Evolutionary conservation across 2,888 invertebrate genomes (phyloP), one percentile per base, ranked within the genome.

Genomic region (Lydus trimaculatus): DNA sequence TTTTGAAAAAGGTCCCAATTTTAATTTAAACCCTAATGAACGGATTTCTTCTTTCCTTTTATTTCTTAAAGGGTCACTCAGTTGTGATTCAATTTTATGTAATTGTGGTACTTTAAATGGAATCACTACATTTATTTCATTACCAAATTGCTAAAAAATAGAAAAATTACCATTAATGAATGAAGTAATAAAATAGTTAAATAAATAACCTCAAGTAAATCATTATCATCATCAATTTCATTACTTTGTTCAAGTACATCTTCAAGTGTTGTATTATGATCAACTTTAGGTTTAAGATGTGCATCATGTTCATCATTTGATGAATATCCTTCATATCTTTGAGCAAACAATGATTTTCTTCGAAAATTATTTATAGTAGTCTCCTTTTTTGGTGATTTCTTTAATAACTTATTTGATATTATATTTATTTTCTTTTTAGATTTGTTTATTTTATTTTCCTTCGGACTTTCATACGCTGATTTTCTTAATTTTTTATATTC

Each of bases 1-100:
- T 67, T 75, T 69, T 25, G 65, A 69, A 56, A 64, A 76, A 9
- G 69, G 39, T 8, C 76, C 76, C 2, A 11, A 52, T 31, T 63
- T 63, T 11, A 66, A 17, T 5, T 31, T 17, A 17, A 69, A 2
- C 17, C 56, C 62, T 9, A 58, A 58, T 11, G 8, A 9, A 20
- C 31, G 20, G 2, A 64, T 58, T 31, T 17, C 3, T 43, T 31
- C 5, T 13, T 2, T 64, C 13, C 25, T n/a, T 11, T 64, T 59
- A 25, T 17, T 20, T 8, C 43, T 20, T 58, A 58, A 17, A 13
- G 5, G 3, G 0, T 9, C 3, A 33, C n/a, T 1, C 8, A 64
- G 25, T 0, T 7, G 6, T 20, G 58, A 1, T 33, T 64, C 58
- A 23, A 56, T 58, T 23, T 8, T 23, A 59, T 64, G 64, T 25